These are phyloP conservation scores for Patiria miniata DNA, from an alignment of 35 echinoderm and acorn worm genomes.

Conservation along the genomic window DNA sequence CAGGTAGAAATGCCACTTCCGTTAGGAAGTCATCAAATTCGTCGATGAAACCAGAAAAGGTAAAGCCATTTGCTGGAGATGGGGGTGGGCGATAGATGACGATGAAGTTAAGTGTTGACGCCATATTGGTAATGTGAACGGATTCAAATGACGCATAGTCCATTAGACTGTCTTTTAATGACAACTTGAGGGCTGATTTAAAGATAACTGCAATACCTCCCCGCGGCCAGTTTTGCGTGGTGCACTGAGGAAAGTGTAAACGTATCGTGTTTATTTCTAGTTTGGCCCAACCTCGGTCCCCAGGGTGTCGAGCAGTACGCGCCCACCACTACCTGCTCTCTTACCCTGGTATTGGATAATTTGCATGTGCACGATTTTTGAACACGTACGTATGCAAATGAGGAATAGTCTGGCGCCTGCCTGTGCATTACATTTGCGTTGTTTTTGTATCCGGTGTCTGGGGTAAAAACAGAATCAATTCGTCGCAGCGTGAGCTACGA, in stretches of 20 bases:
- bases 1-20: neutral
- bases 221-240: constrained; percentile 25
- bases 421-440: too few species aligned
- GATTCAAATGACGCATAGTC: constrained; percentile 15
- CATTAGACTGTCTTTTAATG: too few species aligned
- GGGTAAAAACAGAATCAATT: too few species aligned
- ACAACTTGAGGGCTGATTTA: constrained; percentile 22
- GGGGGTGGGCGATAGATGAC: constrained; percentile 42
- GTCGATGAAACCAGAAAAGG: constrained; percentile 11
- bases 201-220: constrained; percentile 32
- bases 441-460: too few species aligned
- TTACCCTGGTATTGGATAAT: too few species aligned
- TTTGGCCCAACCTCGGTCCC: too few species aligned
- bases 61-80: constrained; percentile 16
- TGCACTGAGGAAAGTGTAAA: constrained; percentile 2
- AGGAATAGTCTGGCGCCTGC: too few species aligned
- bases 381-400: too few species aligned
- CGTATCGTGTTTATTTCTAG: constrained; percentile 26
- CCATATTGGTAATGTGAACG: constrained; percentile 6
- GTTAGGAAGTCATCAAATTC: constrained; percentile 49
- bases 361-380: too few species aligned
- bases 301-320: too few species aligned
- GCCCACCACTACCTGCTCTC: too few species aligned
- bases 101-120: neutral
- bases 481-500: too few species aligned